A percentile compares a stretch with the other conserved stretches of the same genome.
These are phyloP conservation scores for Meta bourneti DNA, from an alignment of 2,888 invertebrate species.

Conservation along the genomic window DNA sequence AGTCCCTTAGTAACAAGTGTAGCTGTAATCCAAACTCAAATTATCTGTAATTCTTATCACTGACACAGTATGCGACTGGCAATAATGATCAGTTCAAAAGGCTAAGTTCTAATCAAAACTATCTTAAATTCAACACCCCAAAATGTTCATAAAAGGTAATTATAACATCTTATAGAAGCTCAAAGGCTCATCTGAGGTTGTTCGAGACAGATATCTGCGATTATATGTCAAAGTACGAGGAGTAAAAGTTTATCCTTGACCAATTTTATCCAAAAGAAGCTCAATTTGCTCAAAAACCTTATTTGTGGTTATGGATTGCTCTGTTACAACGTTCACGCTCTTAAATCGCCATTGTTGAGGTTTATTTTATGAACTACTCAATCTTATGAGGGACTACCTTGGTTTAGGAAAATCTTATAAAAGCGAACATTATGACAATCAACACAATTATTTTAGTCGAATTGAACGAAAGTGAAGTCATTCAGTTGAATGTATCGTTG, in stretches of 20 bases:
- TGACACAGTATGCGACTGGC: not conserved
- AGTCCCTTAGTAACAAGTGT: slow-evolving; percentile 25
- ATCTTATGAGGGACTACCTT: too few species aligned
- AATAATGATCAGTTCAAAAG: not conserved
- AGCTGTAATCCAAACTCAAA: slow-evolving; percentile 1
- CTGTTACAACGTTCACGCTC: too few species aligned
- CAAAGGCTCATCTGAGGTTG: not conserved
- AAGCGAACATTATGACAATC: too few species aligned
- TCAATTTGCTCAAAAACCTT: not conserved
- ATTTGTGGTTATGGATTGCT: too few species aligned
- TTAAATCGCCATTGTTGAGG: too few species aligned
- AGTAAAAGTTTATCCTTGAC: not conserved
- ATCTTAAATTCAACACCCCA: not conserved
- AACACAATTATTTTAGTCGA: too few species aligned
- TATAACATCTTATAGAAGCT: not conserved
- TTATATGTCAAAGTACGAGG: not conserved
- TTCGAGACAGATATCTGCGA: not conserved
- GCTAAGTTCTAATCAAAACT: slow-evolving; percentile 4
- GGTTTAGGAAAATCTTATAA: too few species aligned
- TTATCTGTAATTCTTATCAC: slow-evolving; percentile 3
- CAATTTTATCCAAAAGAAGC: not conserved
- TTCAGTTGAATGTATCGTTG: too few species aligned
- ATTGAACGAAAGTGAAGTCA: too few species aligned
- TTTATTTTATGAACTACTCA: too few species aligned
- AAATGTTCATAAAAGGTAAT: not conserved